Evolutionary conservation across 2,888 invertebrate species (phyloP).

Genomic region (Atherix ibis): DNA sequence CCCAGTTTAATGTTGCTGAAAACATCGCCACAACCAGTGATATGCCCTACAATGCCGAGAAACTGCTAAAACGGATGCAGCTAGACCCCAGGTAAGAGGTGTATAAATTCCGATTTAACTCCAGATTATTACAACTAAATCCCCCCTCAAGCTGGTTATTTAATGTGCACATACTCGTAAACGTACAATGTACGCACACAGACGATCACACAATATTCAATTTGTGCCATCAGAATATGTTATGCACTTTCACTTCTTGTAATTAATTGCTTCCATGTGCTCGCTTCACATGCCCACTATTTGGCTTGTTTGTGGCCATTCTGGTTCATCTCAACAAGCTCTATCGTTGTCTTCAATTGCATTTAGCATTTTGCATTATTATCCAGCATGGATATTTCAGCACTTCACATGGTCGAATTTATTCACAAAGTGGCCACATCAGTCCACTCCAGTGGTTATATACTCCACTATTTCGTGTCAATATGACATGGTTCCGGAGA

Average conservation of each 20-base stretch:
- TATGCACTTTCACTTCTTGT: slow-evolving; percentile 6
- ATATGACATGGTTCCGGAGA: too few relatives aligned
- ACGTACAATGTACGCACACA: too few relatives aligned
- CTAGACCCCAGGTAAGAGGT: slow-evolving; percentile 24
- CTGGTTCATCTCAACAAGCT: too few relatives aligned
- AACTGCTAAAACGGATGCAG: slow-evolving; percentile 34
- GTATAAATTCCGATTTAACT: neutral
- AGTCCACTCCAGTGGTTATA: too few relatives aligned
- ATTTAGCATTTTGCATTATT: neutral
- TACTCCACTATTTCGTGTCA: too few relatives aligned
- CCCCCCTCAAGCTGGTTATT: too few relatives aligned
- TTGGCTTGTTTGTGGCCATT: too few relatives aligned
- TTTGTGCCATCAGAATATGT: neutral
- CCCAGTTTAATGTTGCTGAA: slow-evolving; percentile 40
- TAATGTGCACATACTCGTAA: too few relatives aligned
- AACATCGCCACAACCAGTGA: slow-evolving; percentile 35
- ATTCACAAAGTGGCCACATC: too few relatives aligned
- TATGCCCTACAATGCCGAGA: slow-evolving; percentile 35
- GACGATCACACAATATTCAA: neutral
- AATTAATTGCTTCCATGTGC: slow-evolving; percentile 5
- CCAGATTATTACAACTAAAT: too few relatives aligned
- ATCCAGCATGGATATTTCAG: neutral
- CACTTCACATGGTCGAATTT: too few relatives aligned
- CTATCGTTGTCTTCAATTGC: neutral
- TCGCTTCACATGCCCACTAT: too few relatives aligned